Evolutionary conservation across 2,888 invertebrate genomes (phyloP).

Genomic region (Polydrusus tereticollis): DNA sequence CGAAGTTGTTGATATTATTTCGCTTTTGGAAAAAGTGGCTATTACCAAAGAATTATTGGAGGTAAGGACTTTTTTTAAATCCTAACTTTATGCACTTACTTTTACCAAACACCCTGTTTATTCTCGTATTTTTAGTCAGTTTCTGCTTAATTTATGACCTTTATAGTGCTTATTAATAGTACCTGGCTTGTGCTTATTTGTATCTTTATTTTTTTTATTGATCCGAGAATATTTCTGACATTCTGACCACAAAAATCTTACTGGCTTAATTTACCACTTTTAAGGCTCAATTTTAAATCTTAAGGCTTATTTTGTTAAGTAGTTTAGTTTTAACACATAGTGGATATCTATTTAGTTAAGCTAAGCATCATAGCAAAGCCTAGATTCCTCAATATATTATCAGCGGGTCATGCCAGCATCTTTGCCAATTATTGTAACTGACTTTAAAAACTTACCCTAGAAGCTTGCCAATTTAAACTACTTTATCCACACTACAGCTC

Average conservation of each 20-base stretch:
- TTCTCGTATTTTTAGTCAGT: not conserved
- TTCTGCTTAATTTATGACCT: conserved; percentile 17
- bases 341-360: too few species aligned
- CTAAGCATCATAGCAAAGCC: too few species aligned
- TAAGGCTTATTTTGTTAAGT: too few species aligned
- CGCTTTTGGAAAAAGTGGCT: conserved; percentile 90
- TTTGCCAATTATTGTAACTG: too few species aligned
- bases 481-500: too few species aligned
- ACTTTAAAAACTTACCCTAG: too few species aligned
- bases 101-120: conserved; percentile 1
- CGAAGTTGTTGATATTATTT: conserved; percentile 92
- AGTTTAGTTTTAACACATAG: too few species aligned
- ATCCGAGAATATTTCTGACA: conserved; percentile 14
- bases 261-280: too few species aligned
- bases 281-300: too few species aligned
- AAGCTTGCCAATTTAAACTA: too few species aligned
- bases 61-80: conserved; percentile 70
- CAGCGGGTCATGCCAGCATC: too few species aligned
- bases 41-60: conserved; percentile 92
- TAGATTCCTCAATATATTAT: too few species aligned
- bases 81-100: not conserved
- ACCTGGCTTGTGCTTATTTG: conserved; percentile 19
- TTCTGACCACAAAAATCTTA: not conserved
- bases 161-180: conserved; percentile 29
- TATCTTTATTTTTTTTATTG: conserved; percentile 27